phyloP scores from a whole-genome alignment of 2,888 invertebrate genomes.

The Geophilus truncorum region DNA sequence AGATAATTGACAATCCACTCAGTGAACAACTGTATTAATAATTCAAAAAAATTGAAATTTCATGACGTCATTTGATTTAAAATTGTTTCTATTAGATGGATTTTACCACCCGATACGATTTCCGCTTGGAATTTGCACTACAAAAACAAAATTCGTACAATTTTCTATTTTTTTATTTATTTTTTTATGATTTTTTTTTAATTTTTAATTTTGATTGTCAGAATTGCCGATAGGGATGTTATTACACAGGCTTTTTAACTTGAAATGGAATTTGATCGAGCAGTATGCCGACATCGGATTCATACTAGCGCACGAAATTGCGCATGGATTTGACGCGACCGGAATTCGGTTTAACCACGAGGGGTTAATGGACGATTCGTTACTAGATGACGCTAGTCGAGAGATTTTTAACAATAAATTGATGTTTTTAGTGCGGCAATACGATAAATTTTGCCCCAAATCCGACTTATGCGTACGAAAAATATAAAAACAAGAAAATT shows the following conservation, averaged over 20 bases:
- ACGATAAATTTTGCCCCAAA: not conserved
- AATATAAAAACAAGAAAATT: not conserved
- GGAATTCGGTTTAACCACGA: not conserved
- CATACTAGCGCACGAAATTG: not conserved
- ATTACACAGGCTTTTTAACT: not conserved
- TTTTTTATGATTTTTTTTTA: not conserved
- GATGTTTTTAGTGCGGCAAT: not conserved
- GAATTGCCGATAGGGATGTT: not conserved
- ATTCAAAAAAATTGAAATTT: too few relatives aligned
- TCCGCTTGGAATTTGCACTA: not conserved
- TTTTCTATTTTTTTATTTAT: not conserved
- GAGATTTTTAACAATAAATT: not conserved
- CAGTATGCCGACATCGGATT: not conserved
- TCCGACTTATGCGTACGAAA: not conserved
- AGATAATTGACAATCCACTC: not conserved
- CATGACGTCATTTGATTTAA: too few relatives aligned
- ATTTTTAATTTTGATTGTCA: not conserved
- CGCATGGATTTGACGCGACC: not conserved
- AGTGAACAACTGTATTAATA: not conserved
- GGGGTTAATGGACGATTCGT: not conserved
- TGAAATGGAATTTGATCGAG: not conserved
- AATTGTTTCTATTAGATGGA: not conserved
- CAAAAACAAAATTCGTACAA: not conserved
- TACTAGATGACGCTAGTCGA: not conserved
- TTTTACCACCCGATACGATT: not conserved